Percentiles rank a stretch among this genome's conserved stretches.
phyloP scores from a whole-genome alignment of 2,888 invertebrate species.

The Stenotaenia linearis region DNA sequence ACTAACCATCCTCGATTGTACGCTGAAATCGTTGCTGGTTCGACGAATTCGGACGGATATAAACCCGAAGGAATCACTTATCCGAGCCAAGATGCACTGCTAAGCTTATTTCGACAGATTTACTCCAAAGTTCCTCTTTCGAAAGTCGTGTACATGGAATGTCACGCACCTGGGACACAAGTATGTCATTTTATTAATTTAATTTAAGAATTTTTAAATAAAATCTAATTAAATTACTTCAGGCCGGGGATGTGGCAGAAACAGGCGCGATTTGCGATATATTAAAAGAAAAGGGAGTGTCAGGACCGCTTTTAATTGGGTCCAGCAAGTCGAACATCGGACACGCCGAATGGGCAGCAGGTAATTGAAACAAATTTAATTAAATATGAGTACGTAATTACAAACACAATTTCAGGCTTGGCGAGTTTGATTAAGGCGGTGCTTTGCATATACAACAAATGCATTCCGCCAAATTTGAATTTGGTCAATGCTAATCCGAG shows the following conservation, averaged over 20 bases:
- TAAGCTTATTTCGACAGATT: not conserved
- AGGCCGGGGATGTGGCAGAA: not conserved
- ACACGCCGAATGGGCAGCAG: conserved; percentile 5
- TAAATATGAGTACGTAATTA: too few species aligned
- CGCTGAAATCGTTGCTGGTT: not conserved
- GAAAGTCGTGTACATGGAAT: not conserved
- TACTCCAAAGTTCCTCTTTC: not conserved
- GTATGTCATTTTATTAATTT: not conserved
- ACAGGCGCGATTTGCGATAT: not conserved
- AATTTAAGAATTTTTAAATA: too few species aligned
- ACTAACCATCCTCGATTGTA: not conserved
- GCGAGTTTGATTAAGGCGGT: not conserved
- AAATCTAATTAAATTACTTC: too few species aligned
- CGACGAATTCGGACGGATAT: not conserved
- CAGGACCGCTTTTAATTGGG: not conserved
- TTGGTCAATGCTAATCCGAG: not conserved
- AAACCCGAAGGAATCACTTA: not conserved
- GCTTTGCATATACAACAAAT: not conserved
- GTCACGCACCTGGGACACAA: not conserved
- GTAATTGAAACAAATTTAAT: not conserved
- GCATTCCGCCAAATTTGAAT: not conserved
- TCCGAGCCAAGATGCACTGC: not conserved
- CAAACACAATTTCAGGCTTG: not conserved
- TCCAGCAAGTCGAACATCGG: not conserved
- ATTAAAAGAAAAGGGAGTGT: not conserved